phyloP scores from a whole-genome alignment of 1,140 invertebrate species.

The Aricia agestis region DNA sequence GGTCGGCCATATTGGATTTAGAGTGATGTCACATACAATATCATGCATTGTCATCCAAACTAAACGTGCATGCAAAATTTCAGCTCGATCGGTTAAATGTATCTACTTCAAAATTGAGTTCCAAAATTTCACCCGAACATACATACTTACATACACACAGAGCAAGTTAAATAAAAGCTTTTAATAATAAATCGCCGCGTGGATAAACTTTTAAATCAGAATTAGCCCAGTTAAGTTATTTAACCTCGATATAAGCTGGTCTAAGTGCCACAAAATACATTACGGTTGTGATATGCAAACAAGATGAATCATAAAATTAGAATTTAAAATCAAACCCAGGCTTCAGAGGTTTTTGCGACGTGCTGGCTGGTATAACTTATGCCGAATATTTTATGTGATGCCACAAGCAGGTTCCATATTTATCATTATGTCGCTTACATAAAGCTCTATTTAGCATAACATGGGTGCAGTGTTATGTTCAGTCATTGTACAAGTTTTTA shows the following conservation, averaged over 20 bases:
- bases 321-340: conserved; percentile 71
- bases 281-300: conserved; percentile 63
- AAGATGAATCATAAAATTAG: conserved; percentile 67
- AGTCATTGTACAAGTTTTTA: no score
- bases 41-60: no score
- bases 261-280: conserved; percentile 38
- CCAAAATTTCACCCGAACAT: no score
- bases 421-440: conserved; percentile 59
- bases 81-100: no score
- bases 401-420: conserved; percentile 57
- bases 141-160: no score
- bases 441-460: conserved; percentile 51
- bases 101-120: no score
- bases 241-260: conserved; percentile 14
- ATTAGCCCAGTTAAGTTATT: conserved; percentile 13
- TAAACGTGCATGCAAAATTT: no score
- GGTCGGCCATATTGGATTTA: no score
- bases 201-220: no score
- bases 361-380: conserved; percentile 52
- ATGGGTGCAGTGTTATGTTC: not conserved
- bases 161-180: no score
- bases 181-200: no score
- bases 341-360: conserved; percentile 65
- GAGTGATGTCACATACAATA: no score
- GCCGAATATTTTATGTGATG: conserved; percentile 63